Percentiles rank a stretch among this genome's conserved stretches.
Evolutionary conservation across 1,140 invertebrate species (phyloP).

Genomic region (Heliconius melpomene): DNA sequence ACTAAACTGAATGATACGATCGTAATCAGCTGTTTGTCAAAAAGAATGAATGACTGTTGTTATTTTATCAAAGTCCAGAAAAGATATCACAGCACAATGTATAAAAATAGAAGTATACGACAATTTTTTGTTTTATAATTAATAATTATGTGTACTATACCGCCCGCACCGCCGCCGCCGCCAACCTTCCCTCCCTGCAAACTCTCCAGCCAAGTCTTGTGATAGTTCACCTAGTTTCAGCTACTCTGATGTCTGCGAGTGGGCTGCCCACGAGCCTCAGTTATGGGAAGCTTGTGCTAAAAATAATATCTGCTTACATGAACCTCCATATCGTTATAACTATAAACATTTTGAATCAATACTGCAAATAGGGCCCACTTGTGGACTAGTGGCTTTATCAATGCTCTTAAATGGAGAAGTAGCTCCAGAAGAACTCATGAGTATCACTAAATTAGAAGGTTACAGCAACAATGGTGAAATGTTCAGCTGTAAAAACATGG

Average conservation of each 20-base stretch:
- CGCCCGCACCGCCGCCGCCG: constrained; percentile 56
- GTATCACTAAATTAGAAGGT: constrained; percentile 82
- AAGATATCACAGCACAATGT: constrained; percentile 14
- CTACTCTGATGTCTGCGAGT: constrained; percentile 57
- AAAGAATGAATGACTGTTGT: constrained; percentile 21
- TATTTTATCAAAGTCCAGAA: constrained; percentile 11
- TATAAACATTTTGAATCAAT: constrained; percentile 69
- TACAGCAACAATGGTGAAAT: constrained; percentile 92
- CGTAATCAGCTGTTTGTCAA: constrained; percentile 24
- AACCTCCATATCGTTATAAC: constrained; percentile 65
- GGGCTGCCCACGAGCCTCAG: constrained; percentile 72
- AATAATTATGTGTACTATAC: constrained; percentile 59
- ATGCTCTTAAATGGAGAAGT: constrained; percentile 86
- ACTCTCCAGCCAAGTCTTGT: constrained; percentile 27
- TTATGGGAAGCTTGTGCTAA: constrained; percentile 76
- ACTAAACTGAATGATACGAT: constrained; percentile 2
- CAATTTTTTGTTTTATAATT: background rate
- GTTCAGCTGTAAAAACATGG: constrained; percentile 89
- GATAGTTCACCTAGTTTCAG: constrained; percentile 36
- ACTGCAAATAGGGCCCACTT: constrained; percentile 85
- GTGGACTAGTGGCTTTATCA: constrained; percentile 90
- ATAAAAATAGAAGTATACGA: constrained; percentile 29
- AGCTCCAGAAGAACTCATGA: constrained; percentile 82
- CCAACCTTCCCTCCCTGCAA: constrained; percentile 41
- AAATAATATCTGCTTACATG: constrained; percentile 67